Base-by-base conservation (phyloP, 1,140 invertebrate genomes). In the Aphelenchoides avenae region DNA sequence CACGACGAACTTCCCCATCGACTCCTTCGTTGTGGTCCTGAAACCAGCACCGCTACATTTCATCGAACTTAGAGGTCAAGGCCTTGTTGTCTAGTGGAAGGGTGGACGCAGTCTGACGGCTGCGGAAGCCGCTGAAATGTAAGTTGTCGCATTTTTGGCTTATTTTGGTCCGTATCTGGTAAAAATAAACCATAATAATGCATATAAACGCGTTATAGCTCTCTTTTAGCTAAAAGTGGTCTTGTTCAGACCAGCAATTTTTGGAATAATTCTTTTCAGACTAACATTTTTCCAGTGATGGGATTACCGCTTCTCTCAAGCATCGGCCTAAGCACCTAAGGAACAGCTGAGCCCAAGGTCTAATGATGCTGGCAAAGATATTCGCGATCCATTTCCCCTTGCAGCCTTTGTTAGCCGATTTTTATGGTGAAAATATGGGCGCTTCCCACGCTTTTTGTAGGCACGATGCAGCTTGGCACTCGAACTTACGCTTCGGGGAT, bases 21-120 rank as follows among this genome's bases (percentile, higher is more conserved):
- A 60, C 61, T 76, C 68, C 26, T 57, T 44, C 22, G 73, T 66
- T 36, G 69, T 59, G 11, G 68, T 66, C 30, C 48, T 70, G 24
- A 66, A 70, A 55, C 27, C 30, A 7, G 31, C 24, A n/a, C 11
- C 37, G 49, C 20, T 24, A 20, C 24, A n/a, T 27, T 27, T 60
- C n/a, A n/a, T n/a, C n/a, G 18, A 27, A 39, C 27, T 18, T 24
- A 11, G 20, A 15, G 27, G 22, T 24, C 46, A 55, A 20, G n/a
- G 29, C n/a, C 7, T 26, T 13, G 2, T 13, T 2, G 9, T 18
- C 15, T 15, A 53, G 13, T 49, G 53, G 44, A 54, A 37, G n/a
- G 4, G 4, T 18, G 53, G 22, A 50, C 22, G n/a, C 20, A 50
- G 4, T n/a, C 4, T 1, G 18, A 2, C 1, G 37, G 3, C 3